These are phyloP conservation scores for Parapsyche elsis DNA, from an alignment of 1,140 invertebrate genomes.

Conservation along the genomic window DNA sequence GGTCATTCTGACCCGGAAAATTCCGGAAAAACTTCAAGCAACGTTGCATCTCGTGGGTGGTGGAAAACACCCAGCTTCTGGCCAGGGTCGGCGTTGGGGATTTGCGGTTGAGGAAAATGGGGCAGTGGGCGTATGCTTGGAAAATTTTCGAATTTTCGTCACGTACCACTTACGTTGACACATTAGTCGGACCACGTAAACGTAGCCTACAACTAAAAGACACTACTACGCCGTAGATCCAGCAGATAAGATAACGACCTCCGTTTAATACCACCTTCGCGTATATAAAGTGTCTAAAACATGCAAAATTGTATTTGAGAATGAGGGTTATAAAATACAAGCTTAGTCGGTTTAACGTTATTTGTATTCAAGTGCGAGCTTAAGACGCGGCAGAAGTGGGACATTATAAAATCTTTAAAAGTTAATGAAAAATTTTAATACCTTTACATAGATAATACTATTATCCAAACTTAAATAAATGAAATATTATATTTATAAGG, in stretches of 20 bases:
- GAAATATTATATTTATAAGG: too few species aligned
- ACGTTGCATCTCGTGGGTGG: background rate
- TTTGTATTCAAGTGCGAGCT: too few species aligned
- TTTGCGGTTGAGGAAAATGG: conserved; percentile 25
- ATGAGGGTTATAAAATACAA: too few species aligned
- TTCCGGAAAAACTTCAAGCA: conserved; percentile 13
- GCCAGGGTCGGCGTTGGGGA: background rate
- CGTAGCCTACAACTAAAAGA: background rate
- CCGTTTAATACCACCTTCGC: conserved; percentile 1
- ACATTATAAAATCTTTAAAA: too few species aligned
- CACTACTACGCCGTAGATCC: background rate
- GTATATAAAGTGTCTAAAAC: background rate
- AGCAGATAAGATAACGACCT: conserved; percentile 16
- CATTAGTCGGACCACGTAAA: conserved; percentile 43
- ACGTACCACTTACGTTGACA: conserved; percentile 46
- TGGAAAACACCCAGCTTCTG: background rate
- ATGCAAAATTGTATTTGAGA: background rate
- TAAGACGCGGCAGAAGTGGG: too few species aligned
- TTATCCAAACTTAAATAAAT: too few species aligned
- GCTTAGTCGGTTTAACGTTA: too few species aligned
- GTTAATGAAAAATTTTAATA: too few species aligned
- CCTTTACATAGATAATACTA: too few species aligned
- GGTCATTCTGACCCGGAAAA: conserved; percentile 13
- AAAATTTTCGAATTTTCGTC: conserved; percentile 43
- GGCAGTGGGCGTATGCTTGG: background rate